Conservation (phyloP, 1,140 invertebrate species). For the Rhopalosiphum maidis region DNA sequence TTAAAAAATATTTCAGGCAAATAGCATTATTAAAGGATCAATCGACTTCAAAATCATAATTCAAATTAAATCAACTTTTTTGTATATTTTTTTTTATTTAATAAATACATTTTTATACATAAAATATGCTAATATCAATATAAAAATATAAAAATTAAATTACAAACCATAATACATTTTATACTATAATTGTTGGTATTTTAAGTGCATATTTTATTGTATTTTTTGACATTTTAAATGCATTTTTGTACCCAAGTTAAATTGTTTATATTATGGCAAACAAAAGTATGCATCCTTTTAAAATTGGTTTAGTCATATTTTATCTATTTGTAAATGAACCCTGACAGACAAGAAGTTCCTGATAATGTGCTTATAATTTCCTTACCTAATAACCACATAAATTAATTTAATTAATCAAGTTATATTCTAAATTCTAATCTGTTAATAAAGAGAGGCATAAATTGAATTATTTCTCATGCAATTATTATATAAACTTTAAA, state of each 20-base stretch:
- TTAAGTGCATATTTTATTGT: no score
- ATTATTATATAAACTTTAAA: background rate
- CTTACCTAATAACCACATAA: background rate
- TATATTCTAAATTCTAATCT: background rate
- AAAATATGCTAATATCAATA: no score
- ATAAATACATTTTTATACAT: no score
- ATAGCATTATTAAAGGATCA: no score
- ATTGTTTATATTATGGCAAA: background rate
- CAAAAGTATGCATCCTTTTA: background rate
- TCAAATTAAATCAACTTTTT: no score
- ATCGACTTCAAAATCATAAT: no score
- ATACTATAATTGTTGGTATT: no score
- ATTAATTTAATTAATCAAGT: background rate
- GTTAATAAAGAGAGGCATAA: background rate
- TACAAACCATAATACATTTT: no score
- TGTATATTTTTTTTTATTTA: no score
- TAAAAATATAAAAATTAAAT: no score
- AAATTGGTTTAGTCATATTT: background rate
- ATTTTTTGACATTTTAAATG: no score
- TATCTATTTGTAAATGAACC: background rate
- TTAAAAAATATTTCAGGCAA: no score
- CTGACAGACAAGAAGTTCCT: background rate
- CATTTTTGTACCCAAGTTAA: background rate
- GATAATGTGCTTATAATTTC: background rate
- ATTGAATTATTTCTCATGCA: background rate